Percentiles rank a stretch among this genome's conserved stretches.
phyloP scores from a whole-genome alignment of 2,797 vertebrate genomes.

The Alectoris magna region DNA sequence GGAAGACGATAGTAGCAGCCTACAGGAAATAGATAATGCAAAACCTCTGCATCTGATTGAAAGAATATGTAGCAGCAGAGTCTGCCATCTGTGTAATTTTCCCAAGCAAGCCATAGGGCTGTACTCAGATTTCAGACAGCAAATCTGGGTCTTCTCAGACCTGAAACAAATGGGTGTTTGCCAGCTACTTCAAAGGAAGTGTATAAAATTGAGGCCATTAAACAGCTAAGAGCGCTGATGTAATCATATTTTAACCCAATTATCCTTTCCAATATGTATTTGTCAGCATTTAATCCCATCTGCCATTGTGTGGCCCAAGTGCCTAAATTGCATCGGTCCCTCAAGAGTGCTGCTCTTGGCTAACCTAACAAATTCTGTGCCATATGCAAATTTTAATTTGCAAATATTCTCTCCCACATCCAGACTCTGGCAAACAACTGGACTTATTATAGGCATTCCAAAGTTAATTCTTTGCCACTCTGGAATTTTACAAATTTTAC shows the following conservation, averaged over 20 bases:
- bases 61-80: neutral
- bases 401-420: constrained; percentile 46
- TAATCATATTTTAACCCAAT: constrained; percentile 73
- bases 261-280: constrained; percentile 64
- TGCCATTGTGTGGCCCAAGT: constrained; percentile 66
- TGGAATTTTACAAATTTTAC: neutral
- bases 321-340: constrained; percentile 49
- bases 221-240: constrained; percentile 63
- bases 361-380: constrained; percentile 44
- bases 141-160: constrained; percentile 50
- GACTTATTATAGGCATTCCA: neutral
- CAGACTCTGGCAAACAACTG: constrained; percentile 58
- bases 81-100: neutral
- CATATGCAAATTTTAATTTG: constrained; percentile 64
- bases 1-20: neutral
- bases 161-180: constrained; percentile 53
- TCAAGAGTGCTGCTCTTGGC: constrained; percentile 50
- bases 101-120: neutral
- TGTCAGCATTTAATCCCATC: constrained; percentile 71
- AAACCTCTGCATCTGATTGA: neutral
- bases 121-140: constrained; percentile 17
- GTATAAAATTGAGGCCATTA: constrained; percentile 42
- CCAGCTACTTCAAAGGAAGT: constrained; percentile 49
- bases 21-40: neutral
- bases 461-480: constrained; percentile 17